Evolutionary conservation across 2,888 invertebrate genomes (phyloP), one percentile per base, ranked within the genome.

Genomic region (Eustalomyia histrio): DNA sequence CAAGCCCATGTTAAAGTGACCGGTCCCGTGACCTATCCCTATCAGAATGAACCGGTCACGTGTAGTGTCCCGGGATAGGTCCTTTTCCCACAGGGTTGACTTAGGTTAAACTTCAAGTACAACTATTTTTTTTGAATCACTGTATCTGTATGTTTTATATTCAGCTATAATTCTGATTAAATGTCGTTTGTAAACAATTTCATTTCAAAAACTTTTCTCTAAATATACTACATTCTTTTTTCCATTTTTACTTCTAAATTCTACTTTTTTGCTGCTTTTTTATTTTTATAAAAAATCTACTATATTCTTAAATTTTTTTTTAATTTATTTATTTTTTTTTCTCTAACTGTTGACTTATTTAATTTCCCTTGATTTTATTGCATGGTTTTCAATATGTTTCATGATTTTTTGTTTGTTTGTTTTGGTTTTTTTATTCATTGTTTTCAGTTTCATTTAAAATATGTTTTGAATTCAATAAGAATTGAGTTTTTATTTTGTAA

Each of bases 301-400:
- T 76, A 79, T 78, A 76, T 74, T 81, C 18, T 76, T 80, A 68
- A 16, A n/a, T n/a, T 57, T 55, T 71, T 58, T 57, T 50, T 63
- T 55, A 67, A 47, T 76, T 80, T 72, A 58, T 68, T 64, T 61
- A 63, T 73, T 75, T 71, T 61, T 68, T 73, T 75, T 71, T 53
- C 39, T 74, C 64, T 79, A 69, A 63, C 69, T 69, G 76, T 81
- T 78, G 69, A 55, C 81, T 81, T 81, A 81, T 67, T 67, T 81
- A 81, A 81, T 81, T 81, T 81, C 81, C 81, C 81, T 81, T 81
- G 81, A 81, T 61, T 81, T 81, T 81, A 81, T 81, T 81, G 81
- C 78, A 81, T 81, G 81, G 78, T 81, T 81, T 81, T 81, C 78
- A 81, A 78, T 81, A 78, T 81, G 76, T 80, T 76, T 81, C 67